phyloP scores from a whole-genome alignment of 2,888 invertebrate species.

The Nowickia ferox region DNA sequence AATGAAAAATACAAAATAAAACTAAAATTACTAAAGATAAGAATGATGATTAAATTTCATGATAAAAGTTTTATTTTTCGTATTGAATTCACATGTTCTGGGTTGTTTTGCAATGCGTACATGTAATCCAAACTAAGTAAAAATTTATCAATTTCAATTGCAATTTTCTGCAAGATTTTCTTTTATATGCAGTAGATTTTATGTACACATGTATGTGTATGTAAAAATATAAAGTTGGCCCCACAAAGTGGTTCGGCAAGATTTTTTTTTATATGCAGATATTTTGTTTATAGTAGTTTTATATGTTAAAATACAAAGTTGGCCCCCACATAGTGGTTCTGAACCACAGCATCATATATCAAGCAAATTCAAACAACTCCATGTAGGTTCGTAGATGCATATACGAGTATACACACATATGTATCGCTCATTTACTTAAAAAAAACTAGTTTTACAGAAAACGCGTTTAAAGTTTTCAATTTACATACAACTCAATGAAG shows the following conservation, averaged over 20 bases:
- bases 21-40: conserved; percentile 36
- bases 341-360: background rate
- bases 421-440: no score
- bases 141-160: no score
- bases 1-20: conserved; percentile 31
- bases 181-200: background rate
- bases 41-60: conserved; percentile 53
- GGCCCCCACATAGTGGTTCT: conserved; percentile 41
- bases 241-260: no score
- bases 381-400: background rate
- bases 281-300: background rate
- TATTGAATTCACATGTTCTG: background rate
- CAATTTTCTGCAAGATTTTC: no score
- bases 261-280: background rate
- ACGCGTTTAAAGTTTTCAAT: no score
- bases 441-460: no score
- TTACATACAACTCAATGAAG: no score
- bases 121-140: background rate
- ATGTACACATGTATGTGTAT: no score
- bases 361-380: background rate
- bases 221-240: no score
- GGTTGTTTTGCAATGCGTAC: background rate
- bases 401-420: background rate
- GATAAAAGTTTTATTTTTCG: conserved; percentile 43
- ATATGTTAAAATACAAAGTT: background rate